Evolutionary conservation across 2,113 vertebrate species (phyloP), one percentile per base, ranked within the genome.

Genomic region (Myotis lucifugus): DNA sequence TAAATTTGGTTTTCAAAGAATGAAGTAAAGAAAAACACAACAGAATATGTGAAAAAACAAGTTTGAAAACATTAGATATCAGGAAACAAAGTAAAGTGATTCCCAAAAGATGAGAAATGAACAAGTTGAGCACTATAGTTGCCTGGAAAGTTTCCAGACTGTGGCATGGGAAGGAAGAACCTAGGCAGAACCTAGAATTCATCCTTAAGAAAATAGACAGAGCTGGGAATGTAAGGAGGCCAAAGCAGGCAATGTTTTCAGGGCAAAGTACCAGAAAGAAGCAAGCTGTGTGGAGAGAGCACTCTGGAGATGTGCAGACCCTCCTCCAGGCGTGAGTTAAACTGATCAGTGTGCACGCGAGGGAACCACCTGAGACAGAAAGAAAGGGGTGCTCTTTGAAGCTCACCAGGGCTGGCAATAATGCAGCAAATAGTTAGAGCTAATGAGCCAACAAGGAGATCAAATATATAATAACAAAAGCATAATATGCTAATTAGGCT

Each of bases 1-100:
- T 50, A 59, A 61, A 21, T 88, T 88, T 88, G 29, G 23, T 74
- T 95, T 79, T 91, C 76, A 87, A 85, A 78, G 42, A 70, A 21
- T 73, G 19, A 34, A 81, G 14, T 12, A n/a, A n/a, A 19, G 69
- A 70, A 73, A 29, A 70, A 14, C 15, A 64, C 21, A 59, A 27
- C 23, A 85, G 64, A 93, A 54, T 54, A 23, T 48, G 48, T 81
- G 14, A 37, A 67, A 32, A 66, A 90, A 67, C 5, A 54, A 3
- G 74, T 74, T 72, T 40, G 18, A 86, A 81, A 48, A n/a, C 32
- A 40, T 67, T 67, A 37, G 19, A 42, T 78, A n/a, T 81, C 29
- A 61, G 56, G 32, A 54, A 86, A 37, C 11, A 11, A 70, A 73
- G 61, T 18, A 34, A 48, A 90, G 14, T 48, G 11, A 85, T 89